phyloP scores from a whole-genome alignment of 2,113 vertebrate species.

The Ursus arctos region DNA sequence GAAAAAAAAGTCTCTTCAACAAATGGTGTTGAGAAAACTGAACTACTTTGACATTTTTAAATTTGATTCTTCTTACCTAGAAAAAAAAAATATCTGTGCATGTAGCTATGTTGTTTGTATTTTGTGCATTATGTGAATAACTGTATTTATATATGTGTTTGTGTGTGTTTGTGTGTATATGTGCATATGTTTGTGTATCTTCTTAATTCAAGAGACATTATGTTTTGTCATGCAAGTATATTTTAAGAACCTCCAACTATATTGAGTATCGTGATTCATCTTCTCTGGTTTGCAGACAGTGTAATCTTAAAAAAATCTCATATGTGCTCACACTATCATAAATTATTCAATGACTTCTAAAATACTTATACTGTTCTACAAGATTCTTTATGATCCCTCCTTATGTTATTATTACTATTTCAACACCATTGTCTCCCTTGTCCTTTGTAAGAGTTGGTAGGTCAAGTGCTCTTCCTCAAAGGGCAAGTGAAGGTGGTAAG shows the following conservation, averaged over 20 bases:
- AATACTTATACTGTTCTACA: not conserved
- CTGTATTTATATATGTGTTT: not conserved
- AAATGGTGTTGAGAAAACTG: too few relatives aligned
- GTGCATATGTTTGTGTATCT: not conserved
- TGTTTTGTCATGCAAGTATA: not conserved
- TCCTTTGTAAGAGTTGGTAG: not conserved
- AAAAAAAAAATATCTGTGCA: not conserved
- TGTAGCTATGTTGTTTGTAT: not conserved
- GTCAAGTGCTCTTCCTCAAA: not conserved
- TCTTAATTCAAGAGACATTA: not conserved
- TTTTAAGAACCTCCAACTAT: not conserved
- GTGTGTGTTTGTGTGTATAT: not conserved
- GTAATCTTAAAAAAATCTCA: not conserved
- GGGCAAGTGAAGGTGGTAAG: not conserved
- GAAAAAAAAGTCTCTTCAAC: too few relatives aligned
- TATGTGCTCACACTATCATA: not conserved
- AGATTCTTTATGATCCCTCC: not conserved
- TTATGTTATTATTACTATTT: not conserved
- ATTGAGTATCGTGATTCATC: not conserved
- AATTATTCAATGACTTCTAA: not conserved
- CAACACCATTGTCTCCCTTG: not conserved
- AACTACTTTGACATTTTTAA: not conserved
- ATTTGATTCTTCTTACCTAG: not conserved
- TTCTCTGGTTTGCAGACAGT: not conserved
- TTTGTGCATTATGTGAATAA: not conserved